Evolutionary conservation across 2,797 vertebrate genomes (phyloP).

Genomic region (Phaenicophaeus curvirostris): DNA sequence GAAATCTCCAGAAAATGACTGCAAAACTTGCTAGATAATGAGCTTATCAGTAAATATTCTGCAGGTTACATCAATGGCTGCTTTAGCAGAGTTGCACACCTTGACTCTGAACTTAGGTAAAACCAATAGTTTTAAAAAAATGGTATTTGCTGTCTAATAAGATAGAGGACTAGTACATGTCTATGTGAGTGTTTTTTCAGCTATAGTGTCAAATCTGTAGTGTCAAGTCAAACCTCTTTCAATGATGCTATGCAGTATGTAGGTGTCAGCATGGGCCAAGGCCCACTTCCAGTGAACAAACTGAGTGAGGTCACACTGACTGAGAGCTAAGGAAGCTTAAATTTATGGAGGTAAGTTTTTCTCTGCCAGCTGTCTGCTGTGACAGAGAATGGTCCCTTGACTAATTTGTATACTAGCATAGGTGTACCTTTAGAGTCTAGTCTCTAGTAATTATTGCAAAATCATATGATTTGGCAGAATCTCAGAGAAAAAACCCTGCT

Average conservation of each 20-base stretch:
- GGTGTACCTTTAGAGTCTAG: neutral
- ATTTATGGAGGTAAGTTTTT: neutral
- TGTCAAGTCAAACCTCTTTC: neutral
- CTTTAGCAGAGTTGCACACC: neutral
- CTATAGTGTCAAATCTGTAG: neutral
- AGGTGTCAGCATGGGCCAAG: neutral
- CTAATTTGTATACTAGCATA: neutral
- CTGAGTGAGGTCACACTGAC: neutral
- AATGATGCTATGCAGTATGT: neutral
- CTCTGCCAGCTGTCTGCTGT: neutral
- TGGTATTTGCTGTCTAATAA: neutral
- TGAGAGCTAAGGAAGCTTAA: neutral
- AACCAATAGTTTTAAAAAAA: neutral
- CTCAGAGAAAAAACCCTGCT: neutral
- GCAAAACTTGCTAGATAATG: neutral
- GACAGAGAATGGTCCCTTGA: fast-evolving
- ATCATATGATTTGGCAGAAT: neutral
- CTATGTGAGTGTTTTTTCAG: fast-evolving
- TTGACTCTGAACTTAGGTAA: neutral
- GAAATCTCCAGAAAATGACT: neutral
- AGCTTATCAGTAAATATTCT: neutral
- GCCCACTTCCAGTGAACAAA: neutral
- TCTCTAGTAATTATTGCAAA: neutral
- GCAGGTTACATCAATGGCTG: neutral
- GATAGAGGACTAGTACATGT: fast-evolving